phyloP scores from a whole-genome alignment of 37 sponge, comb jelly and placozoan species.

The Petrosia ficiformis region DNA sequence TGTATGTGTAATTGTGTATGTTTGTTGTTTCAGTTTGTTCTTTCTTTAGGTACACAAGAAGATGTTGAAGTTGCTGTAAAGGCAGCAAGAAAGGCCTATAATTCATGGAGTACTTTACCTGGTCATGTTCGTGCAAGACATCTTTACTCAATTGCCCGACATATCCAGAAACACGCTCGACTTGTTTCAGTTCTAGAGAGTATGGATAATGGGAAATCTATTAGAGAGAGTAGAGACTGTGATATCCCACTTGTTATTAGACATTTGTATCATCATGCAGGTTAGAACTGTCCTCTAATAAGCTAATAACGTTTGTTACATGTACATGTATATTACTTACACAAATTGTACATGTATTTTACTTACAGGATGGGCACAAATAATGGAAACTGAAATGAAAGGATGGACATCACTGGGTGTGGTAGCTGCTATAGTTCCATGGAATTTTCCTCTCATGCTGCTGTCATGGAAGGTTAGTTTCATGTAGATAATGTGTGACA shows the following conservation, averaged over 20 bases:
- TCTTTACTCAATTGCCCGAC: conserved; percentile 84
- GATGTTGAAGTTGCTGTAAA: conserved; percentile 88
- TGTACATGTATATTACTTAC: not conserved
- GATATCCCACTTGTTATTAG: conserved; percentile 89
- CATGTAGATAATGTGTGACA: not conserved
- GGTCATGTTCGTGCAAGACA: conserved; percentile 81
- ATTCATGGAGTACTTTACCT: conserved; percentile 85
- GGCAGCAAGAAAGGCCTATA: conserved; percentile 77
- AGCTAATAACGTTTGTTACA: not conserved
- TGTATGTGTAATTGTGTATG: too few relatives aligned
- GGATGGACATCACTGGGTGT: conserved; percentile 92
- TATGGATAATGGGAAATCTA: conserved; percentile 95
- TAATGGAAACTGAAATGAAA: conserved; percentile 84
- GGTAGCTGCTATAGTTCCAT: conserved; percentile 93
- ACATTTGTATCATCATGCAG: conserved; percentile 91
- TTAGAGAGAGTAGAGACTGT: conserved; percentile 86
- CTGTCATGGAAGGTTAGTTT: conserved; percentile 83
- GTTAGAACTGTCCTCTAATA: conserved; percentile 7
- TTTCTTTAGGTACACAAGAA: conserved; percentile 67
- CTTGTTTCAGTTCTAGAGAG: conserved; percentile 87
- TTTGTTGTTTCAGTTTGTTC: too few relatives aligned
- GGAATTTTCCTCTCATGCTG: conserved; percentile 97
- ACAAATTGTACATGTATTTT: too few relatives aligned
- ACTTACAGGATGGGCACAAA: conserved; percentile 91
- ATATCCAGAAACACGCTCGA: conserved; percentile 94